phyloP scores from a whole-genome alignment of 2,888 invertebrate genomes.

The Drosophila demipolita region DNA sequence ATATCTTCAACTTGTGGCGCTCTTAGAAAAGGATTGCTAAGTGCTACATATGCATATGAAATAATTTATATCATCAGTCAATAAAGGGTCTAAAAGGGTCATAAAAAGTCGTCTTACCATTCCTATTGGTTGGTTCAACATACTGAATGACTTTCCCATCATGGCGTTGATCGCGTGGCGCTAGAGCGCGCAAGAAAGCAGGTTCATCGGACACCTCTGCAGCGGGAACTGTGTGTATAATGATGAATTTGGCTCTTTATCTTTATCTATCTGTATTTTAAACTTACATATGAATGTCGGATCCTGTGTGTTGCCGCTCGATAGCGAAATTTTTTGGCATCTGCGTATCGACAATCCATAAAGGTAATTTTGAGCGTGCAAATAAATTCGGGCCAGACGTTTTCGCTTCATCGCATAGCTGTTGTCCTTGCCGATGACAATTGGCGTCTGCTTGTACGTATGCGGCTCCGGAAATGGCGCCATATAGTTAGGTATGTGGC shows the following conservation, averaged over 20 bases:
- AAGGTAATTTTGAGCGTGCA: slow-evolving; percentile 11
- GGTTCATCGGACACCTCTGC: background rate
- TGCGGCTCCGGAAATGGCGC: slow-evolving; percentile 48
- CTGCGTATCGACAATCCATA: slow-evolving; percentile 31
- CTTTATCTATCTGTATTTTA: background rate
- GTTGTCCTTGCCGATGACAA: background rate
- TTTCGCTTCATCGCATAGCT: slow-evolving; percentile 20
- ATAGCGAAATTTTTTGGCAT: slow-evolving; percentile 13
- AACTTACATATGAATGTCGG: background rate
- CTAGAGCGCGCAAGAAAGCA: slow-evolving; percentile 36
- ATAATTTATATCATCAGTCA: background rate
- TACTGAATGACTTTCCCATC: slow-evolving; percentile 29
- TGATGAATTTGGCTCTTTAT: background rate
- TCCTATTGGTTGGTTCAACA: slow-evolving; percentile 9
- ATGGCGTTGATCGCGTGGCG: slow-evolving; percentile 38
- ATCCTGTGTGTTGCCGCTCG: background rate
- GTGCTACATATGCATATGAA: background rate
- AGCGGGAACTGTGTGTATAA: slow-evolving; percentile 7
- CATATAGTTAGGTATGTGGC: slow-evolving; percentile 50
- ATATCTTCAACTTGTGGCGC: background rate
- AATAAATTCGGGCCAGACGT: slow-evolving; percentile 2
- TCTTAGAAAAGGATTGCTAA: slow-evolving; percentile 18
- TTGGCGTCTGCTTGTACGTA: slow-evolving; percentile 33
- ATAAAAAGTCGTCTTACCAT: slow-evolving; percentile 14
- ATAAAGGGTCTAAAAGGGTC: background rate